Base-by-base conservation (phyloP, 2,797 vertebrate species). In the Synaphobranchus kaupii region DNA sequence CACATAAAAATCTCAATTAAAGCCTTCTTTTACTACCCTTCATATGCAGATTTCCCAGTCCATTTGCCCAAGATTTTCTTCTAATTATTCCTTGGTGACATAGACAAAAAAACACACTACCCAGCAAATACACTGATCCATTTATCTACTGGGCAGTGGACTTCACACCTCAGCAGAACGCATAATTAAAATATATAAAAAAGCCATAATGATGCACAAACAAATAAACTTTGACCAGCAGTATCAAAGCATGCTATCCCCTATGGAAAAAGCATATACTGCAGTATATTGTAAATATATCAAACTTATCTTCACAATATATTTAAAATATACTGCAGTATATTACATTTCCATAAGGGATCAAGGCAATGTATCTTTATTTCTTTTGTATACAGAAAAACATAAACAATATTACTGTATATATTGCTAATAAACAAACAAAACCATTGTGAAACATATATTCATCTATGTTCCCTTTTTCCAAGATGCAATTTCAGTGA, bases 1-100 rank as follows among this genome's bases (percentile, higher is more conserved):
- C 80, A 63, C 48, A 88, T 88, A 89, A 58, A 84, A 85, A 89
- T 85, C 85, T 4, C 88, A 83, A 78, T 63, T 87, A 73, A 80
- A 82, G 81, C 71, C 78, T 58, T 88, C 50, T 60, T 1, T 28
- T 20, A n/a, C 60, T 78, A 10, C 25, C 56, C 66, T 54, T 39
- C 73, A 89, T 82, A 87, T 76, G 83, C 52, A 83, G 22, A 44
- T 84, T 84, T 84, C 76, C 56, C 8, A 80, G 68, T 54, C 58
- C 56, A 58, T 85, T 81, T 84, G 31, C 87, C 86, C 87, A 89
- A 66, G 86, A 83, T 71, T 47, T 31, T n/a, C 71, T 85, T 87
- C 84, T 84, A 85, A 85, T 85, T 85, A 87, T 44, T 56, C 76
- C 66, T 39, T 6, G 22, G 22, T 20, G 9, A 34, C 68, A 68